Evolutionary conservation across 2,888 invertebrate genomes (phyloP), one percentile per base, ranked within the genome.

Genomic region (Melangyna quadrimaculata): DNA sequence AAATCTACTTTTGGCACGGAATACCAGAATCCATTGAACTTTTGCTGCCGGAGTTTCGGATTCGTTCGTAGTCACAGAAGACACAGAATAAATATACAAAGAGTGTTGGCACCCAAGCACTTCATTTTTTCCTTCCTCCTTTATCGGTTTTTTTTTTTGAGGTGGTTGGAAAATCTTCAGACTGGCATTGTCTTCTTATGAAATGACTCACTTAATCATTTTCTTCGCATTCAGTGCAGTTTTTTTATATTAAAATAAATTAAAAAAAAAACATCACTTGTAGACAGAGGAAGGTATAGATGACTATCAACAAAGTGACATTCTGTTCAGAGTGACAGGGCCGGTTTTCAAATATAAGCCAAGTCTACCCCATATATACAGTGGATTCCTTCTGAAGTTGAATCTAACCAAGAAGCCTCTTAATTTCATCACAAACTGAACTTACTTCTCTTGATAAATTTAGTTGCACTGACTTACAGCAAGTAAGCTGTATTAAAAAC

Each of bases 1-100:
- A 86, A 81, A 81, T 86, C 69, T 78, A 70, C 86, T 80, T 84
- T 86, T 81, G 80, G 81, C 86, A 86, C 80, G 78, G 48, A 57
- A 57, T 57, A 35, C 4, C 0, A 59, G 77, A 86, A 70, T 86
- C 81, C 86, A 70, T 81, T 81, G 86, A 86, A 81, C 81, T 86
- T 86, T 80, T 37, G 29, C n/a, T 37, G 4, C 37, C 14, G 14
- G 14, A 24, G 24, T 24, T 48, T 24, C n/a, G 22, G 12, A 22
- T 51, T n/a, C 14, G n/a, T n/a, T n/a, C n/a, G n/a, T n/a, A n/a
- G n/a, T n/a, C n/a, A n/a, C n/a, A n/a, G n/a, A 51, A 19, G 40
- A 9, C 32, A 29, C 37, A 10, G 45, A 70, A 22, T 59, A 57
- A 59, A n/a, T n/a, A n/a, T n/a, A n/a, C n/a, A n/a, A n/a, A 35